Evolutionary conservation across 2,888 invertebrate species (phyloP), one percentile per base, ranked within the genome.

Genomic region (Oeneis ivallda): DNA sequence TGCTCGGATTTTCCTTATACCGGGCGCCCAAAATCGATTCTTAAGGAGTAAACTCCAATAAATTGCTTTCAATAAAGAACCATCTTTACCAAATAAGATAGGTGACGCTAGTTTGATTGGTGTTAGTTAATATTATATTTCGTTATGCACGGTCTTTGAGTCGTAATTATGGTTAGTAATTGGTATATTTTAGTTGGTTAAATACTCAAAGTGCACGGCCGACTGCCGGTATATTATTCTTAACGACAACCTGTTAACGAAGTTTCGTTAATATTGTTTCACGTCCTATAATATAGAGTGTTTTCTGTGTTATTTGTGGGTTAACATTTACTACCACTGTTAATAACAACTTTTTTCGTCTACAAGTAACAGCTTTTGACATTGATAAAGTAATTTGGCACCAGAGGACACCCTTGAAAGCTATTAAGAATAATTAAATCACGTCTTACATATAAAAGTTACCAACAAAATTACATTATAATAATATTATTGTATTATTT

Each of bases 121-220:
- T 65, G 56, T 65, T 50, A 60, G 65, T 66, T 4, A 26, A 5
- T 26, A 26, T 5, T 65, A 73, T 76, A 75, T 74, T 80, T 79
- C 74, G 85, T 86, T 86, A 83, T 82, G 68, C 70, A 80, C 82
- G 86, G 81, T 62, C n/a, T n/a, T n/a, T n/a, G n/a, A n/a, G n/a
- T n/a, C n/a, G n/a, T n/a, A n/a, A n/a, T n/a, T n/a, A n/a, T n/a
- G n/a, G n/a, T n/a, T n/a, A n/a, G n/a, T n/a, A n/a, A n/a, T n/a
- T n/a, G n/a, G n/a, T n/a, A n/a, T n/a, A n/a, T n/a, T n/a, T n/a
- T n/a, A n/a, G n/a, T n/a, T n/a, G n/a, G n/a, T n/a, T n/a, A n/a
- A n/a, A n/a, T n/a, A n/a, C n/a, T n/a, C n/a, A n/a, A n/a, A n/a
- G n/a, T 82, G 68, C 70, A 80, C 82, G 86, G 81, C 62, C 79